Evolutionary conservation across 1,140 invertebrate species (phyloP).

Genomic region (Platorchestia sp.): DNA sequence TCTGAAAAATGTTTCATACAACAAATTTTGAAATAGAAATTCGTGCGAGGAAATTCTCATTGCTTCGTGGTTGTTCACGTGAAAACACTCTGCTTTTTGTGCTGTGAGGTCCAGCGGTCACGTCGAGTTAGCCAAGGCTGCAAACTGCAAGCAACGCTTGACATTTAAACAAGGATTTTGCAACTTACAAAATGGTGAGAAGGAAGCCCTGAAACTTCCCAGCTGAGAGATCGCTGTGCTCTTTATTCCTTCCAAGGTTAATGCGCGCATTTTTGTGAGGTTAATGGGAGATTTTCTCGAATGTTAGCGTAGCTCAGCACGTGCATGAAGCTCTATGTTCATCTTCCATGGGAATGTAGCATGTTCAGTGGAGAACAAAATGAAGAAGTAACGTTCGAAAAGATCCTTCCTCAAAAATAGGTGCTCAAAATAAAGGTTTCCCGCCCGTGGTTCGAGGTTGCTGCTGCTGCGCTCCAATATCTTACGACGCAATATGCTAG

Average conservation of each 20-base stretch:
- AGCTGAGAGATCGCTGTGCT: neutral
- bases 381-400: neutral
- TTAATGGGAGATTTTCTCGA: neutral
- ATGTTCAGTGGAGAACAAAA: neutral
- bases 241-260: conserved; percentile 21
- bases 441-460: neutral
- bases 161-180: conserved; percentile 40
- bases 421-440: neutral
- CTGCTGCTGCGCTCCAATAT: neutral
- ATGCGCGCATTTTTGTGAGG: neutral
- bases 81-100: neutral
- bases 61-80: neutral
- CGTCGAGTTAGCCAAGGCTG: neutral
- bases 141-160: conserved; percentile 33
- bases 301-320: conserved; percentile 8
- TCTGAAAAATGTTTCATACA: neutral
- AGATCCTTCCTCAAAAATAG: neutral
- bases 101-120: neutral
- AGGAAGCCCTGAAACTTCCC: conserved; percentile 2
- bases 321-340: conserved; percentile 2
- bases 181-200: conserved; percentile 26
- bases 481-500: neutral
- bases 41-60: neutral
- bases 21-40: neutral
- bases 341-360: neutral